A percentile compares a stretch with the other conserved stretches of the same genome.
Conservation (phyloP, 2,113 vertebrate genomes). For the Urocitellus parryii region DNA sequence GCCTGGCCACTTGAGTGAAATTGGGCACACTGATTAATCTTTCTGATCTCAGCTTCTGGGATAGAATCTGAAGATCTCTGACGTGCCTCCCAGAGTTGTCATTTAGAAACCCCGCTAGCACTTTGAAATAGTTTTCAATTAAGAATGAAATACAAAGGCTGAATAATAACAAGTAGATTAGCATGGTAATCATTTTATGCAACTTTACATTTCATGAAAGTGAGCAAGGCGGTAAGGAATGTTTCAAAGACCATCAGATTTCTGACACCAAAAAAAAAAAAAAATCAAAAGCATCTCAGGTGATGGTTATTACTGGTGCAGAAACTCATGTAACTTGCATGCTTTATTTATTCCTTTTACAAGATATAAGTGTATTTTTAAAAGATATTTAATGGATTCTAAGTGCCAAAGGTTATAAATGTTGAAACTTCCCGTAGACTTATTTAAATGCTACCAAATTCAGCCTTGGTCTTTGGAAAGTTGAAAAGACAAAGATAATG, state of each 20-base stretch:
- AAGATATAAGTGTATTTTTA: conserved; percentile 79
- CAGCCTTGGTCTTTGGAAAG: background rate
- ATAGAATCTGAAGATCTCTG: background rate
- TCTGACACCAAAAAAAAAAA: conserved; percentile 7
- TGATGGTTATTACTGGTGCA: conserved; percentile 78
- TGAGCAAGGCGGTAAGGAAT: background rate
- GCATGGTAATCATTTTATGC: background rate
- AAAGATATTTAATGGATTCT: conserved; percentile 82
- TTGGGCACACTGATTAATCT: background rate
- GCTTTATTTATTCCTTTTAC: conserved; percentile 75
- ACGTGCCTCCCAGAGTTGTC: background rate
- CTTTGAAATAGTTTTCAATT: conserved; percentile 47
- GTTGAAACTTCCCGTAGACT: conserved; percentile 65
- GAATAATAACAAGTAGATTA: conserved; percentile 35
- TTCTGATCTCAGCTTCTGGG: background rate
- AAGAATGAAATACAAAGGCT: background rate
- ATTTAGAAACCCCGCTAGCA: conserved; percentile 38
- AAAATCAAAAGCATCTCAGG: conserved; percentile 80
- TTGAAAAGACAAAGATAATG: background rate
- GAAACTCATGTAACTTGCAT: conserved; percentile 67
- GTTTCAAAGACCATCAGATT: conserved; percentile 56
- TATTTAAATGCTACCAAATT: background rate
- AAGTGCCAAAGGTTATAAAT: conserved; percentile 61
- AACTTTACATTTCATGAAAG: background rate
- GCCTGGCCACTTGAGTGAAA: background rate